Percentiles rank a stretch among this genome's conserved stretches.
Evolutionary conservation across 2,888 invertebrate genomes (phyloP).

Genomic region (Beris chalybata): DNA sequence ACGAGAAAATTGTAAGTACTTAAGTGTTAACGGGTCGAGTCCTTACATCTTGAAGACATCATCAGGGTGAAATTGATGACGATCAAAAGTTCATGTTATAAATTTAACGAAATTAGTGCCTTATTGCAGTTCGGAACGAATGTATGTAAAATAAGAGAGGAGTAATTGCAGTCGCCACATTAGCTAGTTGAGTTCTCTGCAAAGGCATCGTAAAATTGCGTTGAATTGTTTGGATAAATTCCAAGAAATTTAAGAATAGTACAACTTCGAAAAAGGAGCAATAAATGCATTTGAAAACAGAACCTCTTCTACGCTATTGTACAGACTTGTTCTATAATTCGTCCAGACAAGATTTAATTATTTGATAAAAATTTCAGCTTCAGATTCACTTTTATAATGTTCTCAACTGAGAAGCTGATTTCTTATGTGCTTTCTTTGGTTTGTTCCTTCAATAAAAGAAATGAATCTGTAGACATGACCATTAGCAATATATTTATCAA

Average conservation of each 20-base stretch:
- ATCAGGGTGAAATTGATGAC: neutral
- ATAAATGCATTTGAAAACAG: neutral
- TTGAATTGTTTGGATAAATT: conserved; percentile 20
- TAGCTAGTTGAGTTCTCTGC: neutral
- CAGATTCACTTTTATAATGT: conserved; percentile 11
- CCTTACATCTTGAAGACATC: no score
- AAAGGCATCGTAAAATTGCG: conserved; percentile 6
- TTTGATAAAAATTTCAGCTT: conserved; percentile 30
- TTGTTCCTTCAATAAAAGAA: no score
- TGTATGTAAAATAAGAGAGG: neutral
- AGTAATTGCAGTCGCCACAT: neutral
- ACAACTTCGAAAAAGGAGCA: conserved; percentile 5
- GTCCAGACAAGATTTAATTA: conserved; percentile 31
- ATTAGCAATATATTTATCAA: no score
- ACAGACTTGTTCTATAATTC: neutral
- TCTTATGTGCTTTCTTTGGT: no score
- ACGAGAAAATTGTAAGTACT: no score
- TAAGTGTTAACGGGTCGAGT: no score
- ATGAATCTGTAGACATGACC: no score
- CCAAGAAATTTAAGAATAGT: conserved; percentile 21
- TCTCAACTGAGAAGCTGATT: no score
- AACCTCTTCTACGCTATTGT: neutral
- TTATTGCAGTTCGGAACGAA: neutral
- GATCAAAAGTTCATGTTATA: neutral
- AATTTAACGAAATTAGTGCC: neutral